These are phyloP conservation scores for Scaptomyza caliginosa DNA, from an alignment of 2,888 invertebrate genomes.

Conservation along the genomic window DNA sequence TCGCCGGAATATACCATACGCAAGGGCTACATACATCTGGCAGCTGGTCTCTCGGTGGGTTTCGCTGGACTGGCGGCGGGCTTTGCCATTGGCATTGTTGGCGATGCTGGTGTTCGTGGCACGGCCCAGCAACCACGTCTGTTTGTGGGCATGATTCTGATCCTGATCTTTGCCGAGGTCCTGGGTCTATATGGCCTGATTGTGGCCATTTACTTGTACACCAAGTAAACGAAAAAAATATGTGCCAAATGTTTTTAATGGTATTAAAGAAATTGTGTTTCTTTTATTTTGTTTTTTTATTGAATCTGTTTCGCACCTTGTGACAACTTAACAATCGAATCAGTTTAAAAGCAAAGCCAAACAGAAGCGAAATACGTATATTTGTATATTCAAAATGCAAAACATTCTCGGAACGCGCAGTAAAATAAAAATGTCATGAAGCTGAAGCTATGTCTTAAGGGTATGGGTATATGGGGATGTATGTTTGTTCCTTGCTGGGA, in stretches of 20 bases:
- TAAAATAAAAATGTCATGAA: constrained; percentile 75
- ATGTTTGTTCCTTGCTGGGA: constrained; percentile 28
- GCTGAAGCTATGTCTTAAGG: constrained; percentile 21
- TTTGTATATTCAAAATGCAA: constrained; percentile 79
- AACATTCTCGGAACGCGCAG: constrained; percentile 64
- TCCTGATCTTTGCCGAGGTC: constrained; percentile 99
- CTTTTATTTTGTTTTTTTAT: neutral
- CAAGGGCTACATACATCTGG: constrained; percentile 98
- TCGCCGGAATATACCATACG: constrained; percentile 81
- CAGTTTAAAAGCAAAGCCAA: constrained; percentile 25
- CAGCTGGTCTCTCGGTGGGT: constrained; percentile 98
- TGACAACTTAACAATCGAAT: constrained; percentile 65
- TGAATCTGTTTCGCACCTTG: constrained; percentile 63
- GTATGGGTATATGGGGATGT: neutral
- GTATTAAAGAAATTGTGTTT: too few relatives aligned
- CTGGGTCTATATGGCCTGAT: constrained; percentile 99
- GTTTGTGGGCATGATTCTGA: constrained; percentile 68
- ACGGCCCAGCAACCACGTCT: constrained; percentile 98
- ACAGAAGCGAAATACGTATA: constrained; percentile 16
- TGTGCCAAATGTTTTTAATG: too few relatives aligned
- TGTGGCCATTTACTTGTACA: constrained; percentile 99
- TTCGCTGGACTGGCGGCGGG: constrained; percentile 99
- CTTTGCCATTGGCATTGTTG: constrained; percentile 87
- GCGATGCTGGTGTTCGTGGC: constrained; percentile 99
- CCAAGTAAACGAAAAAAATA: too few relatives aligned